Conservation (phyloP, 1,140 invertebrate genomes). For the Drosophila ficusphila region DNA sequence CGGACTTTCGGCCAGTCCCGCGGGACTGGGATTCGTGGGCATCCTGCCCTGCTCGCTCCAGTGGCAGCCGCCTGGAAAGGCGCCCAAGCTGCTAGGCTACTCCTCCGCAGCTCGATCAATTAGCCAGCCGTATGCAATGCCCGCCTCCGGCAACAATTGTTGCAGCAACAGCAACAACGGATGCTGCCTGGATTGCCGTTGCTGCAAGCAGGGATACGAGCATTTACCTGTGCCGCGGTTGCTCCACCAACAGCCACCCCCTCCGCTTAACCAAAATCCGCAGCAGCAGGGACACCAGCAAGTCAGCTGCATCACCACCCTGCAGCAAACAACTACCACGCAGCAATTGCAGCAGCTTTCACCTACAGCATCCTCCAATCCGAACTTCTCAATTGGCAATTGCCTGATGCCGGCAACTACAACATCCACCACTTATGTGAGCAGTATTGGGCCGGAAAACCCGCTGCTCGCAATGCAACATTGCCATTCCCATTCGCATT, state of each 20-base stretch:
- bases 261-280: constrained; percentile 21
- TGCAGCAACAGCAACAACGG: constrained; percentile 12
- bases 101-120: constrained; percentile 11
- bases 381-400: constrained; percentile 2
- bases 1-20: constrained; percentile 41
- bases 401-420: constrained; percentile 30
- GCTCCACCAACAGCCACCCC: constrained; percentile 51
- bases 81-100: constrained; percentile 53
- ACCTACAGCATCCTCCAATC: constrained; percentile 5
- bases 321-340: constrained; percentile 62
- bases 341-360: constrained; percentile 54
- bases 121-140: constrained; percentile 51
- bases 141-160: constrained; percentile 17
- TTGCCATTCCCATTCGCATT: constrained; percentile 23
- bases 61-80: constrained; percentile 60
- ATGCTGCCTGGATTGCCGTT: constrained; percentile 53
- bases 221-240: constrained; percentile 60
- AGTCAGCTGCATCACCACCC: constrained; percentile 60
- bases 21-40: constrained; percentile 65
- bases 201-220: constrained; percentile 54
- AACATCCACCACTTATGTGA: constrained; percentile 24
- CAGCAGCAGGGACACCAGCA: constrained; percentile 38
- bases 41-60: constrained; percentile 65
- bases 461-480: constrained; percentile 1
- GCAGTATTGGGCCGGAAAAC: constrained; percentile 14